Evolutionary conservation across 2,797 vertebrate species (phyloP), one percentile per base, ranked within the genome.

Genomic region (Alcedo quadribrachys): DNA sequence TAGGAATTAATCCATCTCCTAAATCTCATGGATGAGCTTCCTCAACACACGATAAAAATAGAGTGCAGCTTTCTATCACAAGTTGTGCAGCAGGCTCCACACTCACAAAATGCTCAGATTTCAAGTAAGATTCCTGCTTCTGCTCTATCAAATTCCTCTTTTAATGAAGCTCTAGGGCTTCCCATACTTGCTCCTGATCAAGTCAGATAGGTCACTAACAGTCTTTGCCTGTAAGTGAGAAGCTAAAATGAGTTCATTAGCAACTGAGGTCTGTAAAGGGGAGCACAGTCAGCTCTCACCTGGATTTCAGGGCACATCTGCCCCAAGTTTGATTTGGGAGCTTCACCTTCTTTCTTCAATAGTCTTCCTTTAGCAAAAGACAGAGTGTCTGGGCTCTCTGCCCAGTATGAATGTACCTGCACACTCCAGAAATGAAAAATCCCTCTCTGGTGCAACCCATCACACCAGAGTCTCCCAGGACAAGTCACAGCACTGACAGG

Each of bases 161-260:
- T 2, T 21, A 42, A 51, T 28, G 25, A 62, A 78, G 58, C 15
- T 58, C 68, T 14, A 18, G 53, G 24, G 20, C 5, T 48, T 20
- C 7, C 4, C 27, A 25, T 3, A 62, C 20, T 32, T 28, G 33
- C n/a, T 57, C 0, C 20, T 19, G 62, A 32, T 1, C 12, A 57
- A 69, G 40, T 3, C 17, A 9, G 20, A 54, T 0, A 20, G 22
- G 12, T 45, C 43, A 70, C 2, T 8, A 3, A 1, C 5, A 58
- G 46, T 1, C 37, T 28, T 18, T 27, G 35, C 4, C 43, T 2
- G 6, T 0, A 4, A 85, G 7, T 0, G 4, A 85, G 35, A 50
- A 90, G 54, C 46, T 54, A 17, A 68, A 57, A 6, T 0, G n/a
- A 58, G 8, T 8, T 21, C 2, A 43, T 60, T 3, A 68, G 28